A percentile compares a stretch with the other conserved stretches of the same genome.
Conservation (phyloP, 2,797 vertebrate genomes). For the Peromyscus aztecus region DNA sequence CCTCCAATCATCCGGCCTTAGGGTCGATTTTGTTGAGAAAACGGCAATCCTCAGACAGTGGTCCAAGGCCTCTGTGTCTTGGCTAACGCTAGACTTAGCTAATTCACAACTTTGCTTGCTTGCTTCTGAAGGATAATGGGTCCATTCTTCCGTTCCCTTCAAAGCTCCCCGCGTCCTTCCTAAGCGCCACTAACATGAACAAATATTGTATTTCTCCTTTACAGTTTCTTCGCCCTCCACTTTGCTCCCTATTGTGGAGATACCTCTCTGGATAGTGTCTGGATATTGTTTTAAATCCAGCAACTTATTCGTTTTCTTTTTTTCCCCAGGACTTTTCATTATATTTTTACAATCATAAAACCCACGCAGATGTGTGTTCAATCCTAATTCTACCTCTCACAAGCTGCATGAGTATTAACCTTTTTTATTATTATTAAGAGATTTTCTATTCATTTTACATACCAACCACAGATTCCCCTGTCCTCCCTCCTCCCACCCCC, state of each 20-base stretch:
- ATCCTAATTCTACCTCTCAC: background rate
- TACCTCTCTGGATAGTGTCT: background rate
- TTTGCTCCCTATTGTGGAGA: conserved; percentile 21
- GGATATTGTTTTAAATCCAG: background rate
- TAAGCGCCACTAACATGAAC: background rate
- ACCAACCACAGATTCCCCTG: no score
- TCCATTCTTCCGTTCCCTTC: background rate
- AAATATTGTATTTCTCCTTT: background rate
- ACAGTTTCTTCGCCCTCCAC: background rate
- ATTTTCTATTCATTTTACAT: no score
- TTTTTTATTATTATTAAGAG: background rate
- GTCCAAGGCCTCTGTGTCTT: background rate
- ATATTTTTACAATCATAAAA: conserved; percentile 23
- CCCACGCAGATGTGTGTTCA: background rate
- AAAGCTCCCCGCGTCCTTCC: background rate
- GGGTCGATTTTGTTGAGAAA: background rate
- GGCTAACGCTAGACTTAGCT: background rate
- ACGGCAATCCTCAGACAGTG: rapidly evolving
- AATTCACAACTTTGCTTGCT: background rate
- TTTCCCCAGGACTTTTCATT: background rate
- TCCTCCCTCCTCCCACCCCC: no score
- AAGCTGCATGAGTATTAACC: background rate
- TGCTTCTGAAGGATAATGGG: background rate
- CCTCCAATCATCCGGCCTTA: rapidly evolving
- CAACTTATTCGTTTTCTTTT: background rate